Evolutionary conservation across 2,113 vertebrate genomes (phyloP), one percentile per base, ranked within the genome.

Genomic region (Menura novaehollandiae): DNA sequence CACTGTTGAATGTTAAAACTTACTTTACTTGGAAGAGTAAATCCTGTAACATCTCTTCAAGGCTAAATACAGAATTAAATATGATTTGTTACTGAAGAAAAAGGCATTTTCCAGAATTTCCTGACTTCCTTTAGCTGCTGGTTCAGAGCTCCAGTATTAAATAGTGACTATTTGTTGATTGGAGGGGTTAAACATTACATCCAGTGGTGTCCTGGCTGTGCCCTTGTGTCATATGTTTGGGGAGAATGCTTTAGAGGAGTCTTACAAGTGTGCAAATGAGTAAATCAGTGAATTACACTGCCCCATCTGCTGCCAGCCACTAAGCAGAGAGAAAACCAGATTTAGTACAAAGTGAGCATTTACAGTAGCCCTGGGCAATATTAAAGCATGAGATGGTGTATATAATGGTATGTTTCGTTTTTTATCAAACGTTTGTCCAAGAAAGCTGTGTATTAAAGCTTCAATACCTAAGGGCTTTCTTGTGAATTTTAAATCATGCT

Each of bases 401-500:
- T 97, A 98, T 98, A 98, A 98, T 98, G 97, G 98, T 95, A 95
- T 93, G 86, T 96, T 98, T 98, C 97, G 97, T 96, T 97, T 98
- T 96, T 97, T 98, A 98, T 98, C 98, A 98, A 98, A 98, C 98
- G 98, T 98, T 98, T 98, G 98, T 98, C 98, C 98, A 98, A 97
- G 98, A 98, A 98, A 98, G 97, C 98, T 98, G 98, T 97, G 98
- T 98, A 98, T 98, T 98, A 98, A 98, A 98, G 98, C 97, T 97
- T 98, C 97, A 97, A 97, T 98, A 98, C 98, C 98, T 98, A 93
- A 96, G 98, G 98, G 98, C 97, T 98, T 98, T 97, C 98, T 98
- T 98, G 97, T 98, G 98, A 98, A 98, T 98, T 98, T 98, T 98
- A 98, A 98, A 98, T 98, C 96, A 94, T 91, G 98, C 97, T 98